Base-by-base conservation (phyloP, 2,113 vertebrate genomes). In the Falcunculus frontatus region DNA sequence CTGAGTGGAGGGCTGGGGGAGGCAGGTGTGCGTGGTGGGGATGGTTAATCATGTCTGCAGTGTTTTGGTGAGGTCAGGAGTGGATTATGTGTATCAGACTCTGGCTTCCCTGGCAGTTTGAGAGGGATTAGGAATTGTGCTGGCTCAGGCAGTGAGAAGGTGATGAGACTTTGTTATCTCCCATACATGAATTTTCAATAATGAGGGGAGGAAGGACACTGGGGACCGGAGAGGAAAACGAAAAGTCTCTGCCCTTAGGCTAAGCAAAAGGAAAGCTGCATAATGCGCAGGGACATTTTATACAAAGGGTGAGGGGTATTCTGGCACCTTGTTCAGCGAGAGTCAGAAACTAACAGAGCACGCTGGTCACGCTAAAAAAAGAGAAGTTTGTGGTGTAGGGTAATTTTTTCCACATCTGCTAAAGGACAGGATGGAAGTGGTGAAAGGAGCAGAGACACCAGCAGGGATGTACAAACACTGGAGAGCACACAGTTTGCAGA, bases 151-250 rank as follows among this genome's bases (percentile, higher is more conserved):
- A 52, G 23, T 39, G 52, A 30, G 55, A 55, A 70, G 56, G 55
- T 75, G 88, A 56, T 73, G 63, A 75, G 63, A 33, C 44, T n/a
- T 16, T 63, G 23, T 46, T 74, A 42, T 69, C 69, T 84, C 60
- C 41, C 7, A 3, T 23, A 49, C 1, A 2, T 26, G 74, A 7
- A 5, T 53, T 84, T 78, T 42, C 0, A 0, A 21, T 68, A 87
- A 84, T 23, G 63, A 94, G 60, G 18, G 30, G 49, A 93, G 56
- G 85, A 89, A 84, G 50, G n/a, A 60, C 59, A 18, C 55, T 16
- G 42, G n/a, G 37, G 33, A 68, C 37, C 56, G 60, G 21, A 56
- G 44, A 89, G 74, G 14, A 89, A 77, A 74, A 73, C 0, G 0
- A 50, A 74, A 86, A 63, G 39, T 47, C 55, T 69, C 86, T 84